Base-by-base conservation (phyloP, 2,113 vertebrate genomes). In the Crotalus viridis region DNA sequence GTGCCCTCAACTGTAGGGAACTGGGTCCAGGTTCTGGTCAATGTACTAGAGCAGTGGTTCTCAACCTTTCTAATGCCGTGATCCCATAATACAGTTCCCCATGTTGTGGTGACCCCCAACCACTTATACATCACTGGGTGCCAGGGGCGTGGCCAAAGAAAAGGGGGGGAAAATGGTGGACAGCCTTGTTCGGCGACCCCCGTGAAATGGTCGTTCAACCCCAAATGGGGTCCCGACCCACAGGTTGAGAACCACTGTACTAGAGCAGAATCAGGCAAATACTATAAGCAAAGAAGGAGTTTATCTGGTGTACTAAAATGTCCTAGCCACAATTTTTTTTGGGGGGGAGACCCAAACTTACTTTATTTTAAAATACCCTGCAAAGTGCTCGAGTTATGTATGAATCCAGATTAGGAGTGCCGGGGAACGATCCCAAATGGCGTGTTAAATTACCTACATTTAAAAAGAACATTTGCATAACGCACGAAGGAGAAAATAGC, bases 401-500 rank as follows among this genome's bases (percentile, higher is more conserved):
- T 95, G 96, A 95, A 90, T 94, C 26, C 91, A 90, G 94, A 96
- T 95, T 92, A 94, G 86, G 57, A 93, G 89, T 92, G 93, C 91
- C 33, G n/a, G 0, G 2, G 94, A 90, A 93, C 91, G 94, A 87
- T 85, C 92, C 92, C 28, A 0, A 93, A 39, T 93, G 64, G 92
- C 64, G 87, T 48, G 3, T 51, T 90, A 95, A 95, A 46, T 94
- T 94, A 93, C 94, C 96, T 91, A 55, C 81, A 17, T 94, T 91
- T 88, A 95, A 96, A 89, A 94, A 0, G 81, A 95, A 94, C 96
- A 93, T 97, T 95, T 97, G 95, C 39, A 57, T 86, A 90, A 95
- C 96, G 95, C 87, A 57, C 95, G 97, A 94, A 91, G 95, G 10
- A 15, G 93, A 93, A 91, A 94, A 56, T 48, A 6, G 0, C 0